These are phyloP conservation scores for Thereva unica DNA, from an alignment of 2,888 invertebrate species.

Conservation along the genomic window DNA sequence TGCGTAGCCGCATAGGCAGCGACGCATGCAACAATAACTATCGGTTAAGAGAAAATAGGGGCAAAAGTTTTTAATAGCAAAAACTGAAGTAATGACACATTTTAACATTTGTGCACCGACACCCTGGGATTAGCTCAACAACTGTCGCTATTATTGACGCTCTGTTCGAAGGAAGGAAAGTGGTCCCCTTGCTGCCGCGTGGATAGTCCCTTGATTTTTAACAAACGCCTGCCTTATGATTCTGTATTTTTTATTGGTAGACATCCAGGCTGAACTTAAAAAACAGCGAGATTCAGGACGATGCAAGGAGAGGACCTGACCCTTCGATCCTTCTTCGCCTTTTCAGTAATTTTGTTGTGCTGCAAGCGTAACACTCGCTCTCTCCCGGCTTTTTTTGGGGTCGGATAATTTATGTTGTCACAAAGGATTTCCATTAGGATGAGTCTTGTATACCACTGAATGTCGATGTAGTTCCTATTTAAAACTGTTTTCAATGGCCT, in stretches of 20 bases:
- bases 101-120: conserved; percentile 42
- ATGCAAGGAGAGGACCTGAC: conserved; percentile 25
- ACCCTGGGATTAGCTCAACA: conserved; percentile 42
- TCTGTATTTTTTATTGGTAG: conserved; percentile 3
- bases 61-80: conserved; percentile 11
- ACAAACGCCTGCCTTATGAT: conserved; percentile 15
- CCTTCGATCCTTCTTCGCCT: conserved; percentile 24
- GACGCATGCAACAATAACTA: conserved; percentile 29
- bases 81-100: conserved; percentile 36
- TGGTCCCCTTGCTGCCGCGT: conserved; percentile 4
- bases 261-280: conserved; percentile 19
- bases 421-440: conserved; percentile 42
- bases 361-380: conserved; percentile 34
- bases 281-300: conserved; percentile 6
- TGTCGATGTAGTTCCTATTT: conserved; percentile 15
- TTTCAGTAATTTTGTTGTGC: conserved; percentile 33
- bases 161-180: background rate
- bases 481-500: background rate
- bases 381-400: background rate
- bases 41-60: conserved; percentile 2
- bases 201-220: conserved; percentile 3
- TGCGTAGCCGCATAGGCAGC: conserved; percentile 18
- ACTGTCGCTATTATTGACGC: conserved; percentile 39
- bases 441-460: conserved; percentile 14
- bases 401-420: conserved; percentile 42